Evolutionary conservation across 2,888 invertebrate species (phyloP).

Genomic region (Taenaris catops): DNA sequence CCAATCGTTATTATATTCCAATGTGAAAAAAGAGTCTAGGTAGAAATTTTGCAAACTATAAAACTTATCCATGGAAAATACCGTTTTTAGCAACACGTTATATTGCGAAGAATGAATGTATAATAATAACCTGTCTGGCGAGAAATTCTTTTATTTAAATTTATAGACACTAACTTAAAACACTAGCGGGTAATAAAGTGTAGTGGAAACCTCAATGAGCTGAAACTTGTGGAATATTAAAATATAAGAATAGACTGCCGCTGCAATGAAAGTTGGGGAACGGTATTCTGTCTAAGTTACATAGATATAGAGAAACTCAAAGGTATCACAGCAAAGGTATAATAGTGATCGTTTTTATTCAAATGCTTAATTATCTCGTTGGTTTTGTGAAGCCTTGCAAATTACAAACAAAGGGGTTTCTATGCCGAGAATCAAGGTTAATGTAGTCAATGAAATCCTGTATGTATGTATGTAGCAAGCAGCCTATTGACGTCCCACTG

Average conservation of each 20-base stretch:
- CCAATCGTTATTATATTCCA: no score
- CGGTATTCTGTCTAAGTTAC: conserved; percentile 32
- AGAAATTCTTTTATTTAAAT: conserved; percentile 16
- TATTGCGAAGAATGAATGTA: conserved; percentile 6
- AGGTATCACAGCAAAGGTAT: conserved; percentile 2
- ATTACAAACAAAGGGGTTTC: no score
- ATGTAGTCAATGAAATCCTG: no score
- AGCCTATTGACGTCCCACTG: no score
- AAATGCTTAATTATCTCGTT: no score
- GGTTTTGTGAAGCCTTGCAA: no score
- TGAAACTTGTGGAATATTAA: conserved; percentile 60
- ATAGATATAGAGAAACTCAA: conserved; percentile 6
- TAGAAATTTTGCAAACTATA: no score
- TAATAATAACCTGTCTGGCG: conserved; percentile 6
- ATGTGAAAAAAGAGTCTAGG: no score
- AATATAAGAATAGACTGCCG: conserved; percentile 52
- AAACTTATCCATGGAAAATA: no score
- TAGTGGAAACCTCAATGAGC: conserved; percentile 50
- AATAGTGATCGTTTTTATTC: no score
- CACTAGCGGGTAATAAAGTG: conserved; percentile 19
- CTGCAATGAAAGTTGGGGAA: conserved; percentile 47
- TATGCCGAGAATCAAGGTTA: no score
- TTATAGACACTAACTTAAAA: conserved; percentile 18
- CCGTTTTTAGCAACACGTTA: conserved; percentile 5
- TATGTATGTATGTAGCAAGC: no score